Evolutionary conservation across 2,113 vertebrate genomes (phyloP), one percentile per base, ranked within the genome.

Genomic region (Notarius lentiginosus): DNA sequence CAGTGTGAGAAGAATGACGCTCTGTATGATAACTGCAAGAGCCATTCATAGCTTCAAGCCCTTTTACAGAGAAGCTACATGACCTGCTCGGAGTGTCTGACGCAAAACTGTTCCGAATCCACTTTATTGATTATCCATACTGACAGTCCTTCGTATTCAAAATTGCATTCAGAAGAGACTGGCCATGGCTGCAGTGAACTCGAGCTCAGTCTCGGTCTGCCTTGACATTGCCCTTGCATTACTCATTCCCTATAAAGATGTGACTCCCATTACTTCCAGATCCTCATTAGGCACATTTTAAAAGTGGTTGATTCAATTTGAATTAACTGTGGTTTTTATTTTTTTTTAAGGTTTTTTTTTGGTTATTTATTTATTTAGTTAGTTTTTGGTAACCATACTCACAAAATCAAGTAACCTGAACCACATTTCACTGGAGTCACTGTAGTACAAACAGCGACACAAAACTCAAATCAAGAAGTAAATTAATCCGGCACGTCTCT

Each of bases 11-110:
- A 95, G 91, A 95, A 94, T 94, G 93, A 93, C 68, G 93, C 94
- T 95, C 95, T 95, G 95, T 96, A 92, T 58, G 66, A 75, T 91
- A 87, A 58, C 91, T 95, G 93, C 95, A 95, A 94, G 93, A 92
- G 89, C 89, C 92, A 93, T 95, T 95, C 94, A 95, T 95, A 76
- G 86, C 81, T 86, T 84, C 82, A 80, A 90, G 90, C 89, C 83
- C 68, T 63, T 90, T 91, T 92, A 91, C 91, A 90, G 92, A 93
- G 80, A 89, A 90, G 65, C 76, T 86, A 89, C 60, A 93, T 87
- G 88, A 85, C 88, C 87, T 92, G 92, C 91, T 92, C 88, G 89
- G 86, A 88, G 87, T 91, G 85, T 89, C 88, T 90, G 82, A 90
- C 93, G 94, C 92, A 94, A 92, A 93, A 94, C 91, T 89, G 84